Evolutionary conservation across 2,888 invertebrate genomes (phyloP), one percentile per base, ranked within the genome.

Genomic region (Gymnosoma rotundatum): DNA sequence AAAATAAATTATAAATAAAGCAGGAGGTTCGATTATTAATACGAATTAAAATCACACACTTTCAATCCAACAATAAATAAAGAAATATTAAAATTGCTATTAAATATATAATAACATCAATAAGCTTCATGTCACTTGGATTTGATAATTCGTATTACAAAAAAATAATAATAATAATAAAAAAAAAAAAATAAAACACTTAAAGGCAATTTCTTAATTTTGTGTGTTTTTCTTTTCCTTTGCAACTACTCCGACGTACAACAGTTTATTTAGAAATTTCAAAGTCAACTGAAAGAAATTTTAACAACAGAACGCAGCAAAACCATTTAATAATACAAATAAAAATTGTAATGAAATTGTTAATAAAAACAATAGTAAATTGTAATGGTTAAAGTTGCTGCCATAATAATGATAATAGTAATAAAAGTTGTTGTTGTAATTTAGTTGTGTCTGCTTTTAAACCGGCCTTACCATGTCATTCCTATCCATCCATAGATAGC

Each of bases 61-160:
- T 81, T 88, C 88, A 90, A 69, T 90, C 90, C 81, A 91, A 83
- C 86, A 91, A 86, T 87, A 91, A 85, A 78, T 90, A 90, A 76
- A 90, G 87, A 85, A 90, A 91, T 78, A 90, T 90, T 88, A 90
- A 88, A 87, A 91, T 88, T 78, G 90, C 90, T 88, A 90, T 90
- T 86, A 90, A 86, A 83, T 91, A 91, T 79, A 90, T 88, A 87
- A 90, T 89, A 86, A 90, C 90, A 87, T 91, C 91, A 88, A 90
- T 88, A 88, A 90, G 88, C 91, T 91, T 90, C 91, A 90, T 90
- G 89, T 87, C 91, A 89, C 85, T 82, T 74, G 25, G 36, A 54
- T 78, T 69, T 60, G 42, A 61, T 64, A 52, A 61, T 21, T 82
- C n/a, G 36, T 50, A 12, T 14, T 18, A 48, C 25, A 25, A 25